Conservation (phyloP, 2,797 vertebrate genomes). For the Furcifer pardalis region DNA sequence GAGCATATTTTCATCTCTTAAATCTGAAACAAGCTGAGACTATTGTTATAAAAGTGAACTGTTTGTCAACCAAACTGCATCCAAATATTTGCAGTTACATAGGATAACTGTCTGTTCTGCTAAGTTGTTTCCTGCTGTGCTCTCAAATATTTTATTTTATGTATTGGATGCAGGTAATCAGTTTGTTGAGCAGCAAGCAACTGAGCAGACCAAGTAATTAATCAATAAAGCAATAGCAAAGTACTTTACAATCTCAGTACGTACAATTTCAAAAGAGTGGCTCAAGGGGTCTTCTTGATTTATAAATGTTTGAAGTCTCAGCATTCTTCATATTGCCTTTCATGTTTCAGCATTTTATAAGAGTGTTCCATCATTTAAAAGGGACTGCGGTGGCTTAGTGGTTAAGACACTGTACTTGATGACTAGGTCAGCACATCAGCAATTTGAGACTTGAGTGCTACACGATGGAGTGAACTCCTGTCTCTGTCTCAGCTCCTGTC, state of each 20-base stretch:
- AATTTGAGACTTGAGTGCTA: no score
- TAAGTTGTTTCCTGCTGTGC: neutral
- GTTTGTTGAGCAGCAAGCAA: neutral
- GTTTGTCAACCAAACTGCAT: neutral
- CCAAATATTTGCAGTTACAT: neutral
- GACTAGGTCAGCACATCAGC: no score
- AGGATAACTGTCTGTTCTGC: neutral
- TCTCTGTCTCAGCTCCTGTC: no score
- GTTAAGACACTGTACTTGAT: no score
- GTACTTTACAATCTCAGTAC: accelerated
- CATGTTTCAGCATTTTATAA: no score
- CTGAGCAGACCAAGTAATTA: neutral
- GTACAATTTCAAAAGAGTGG: neutral
- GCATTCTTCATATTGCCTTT: neutral
- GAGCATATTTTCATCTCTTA: no score
- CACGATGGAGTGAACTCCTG: no score
- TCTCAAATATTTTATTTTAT: neutral
- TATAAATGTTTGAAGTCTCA: neutral
- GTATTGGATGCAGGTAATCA: constrained; percentile 4
- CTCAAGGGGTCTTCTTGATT: neutral
- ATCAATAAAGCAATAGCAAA: neutral
- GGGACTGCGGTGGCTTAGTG: no score
- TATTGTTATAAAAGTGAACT: neutral
- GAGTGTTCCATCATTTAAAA: no score
- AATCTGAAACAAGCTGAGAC: neutral